Evolutionary conservation across 2,888 invertebrate genomes (phyloP).

Genomic region (Rapana venosa): DNA sequence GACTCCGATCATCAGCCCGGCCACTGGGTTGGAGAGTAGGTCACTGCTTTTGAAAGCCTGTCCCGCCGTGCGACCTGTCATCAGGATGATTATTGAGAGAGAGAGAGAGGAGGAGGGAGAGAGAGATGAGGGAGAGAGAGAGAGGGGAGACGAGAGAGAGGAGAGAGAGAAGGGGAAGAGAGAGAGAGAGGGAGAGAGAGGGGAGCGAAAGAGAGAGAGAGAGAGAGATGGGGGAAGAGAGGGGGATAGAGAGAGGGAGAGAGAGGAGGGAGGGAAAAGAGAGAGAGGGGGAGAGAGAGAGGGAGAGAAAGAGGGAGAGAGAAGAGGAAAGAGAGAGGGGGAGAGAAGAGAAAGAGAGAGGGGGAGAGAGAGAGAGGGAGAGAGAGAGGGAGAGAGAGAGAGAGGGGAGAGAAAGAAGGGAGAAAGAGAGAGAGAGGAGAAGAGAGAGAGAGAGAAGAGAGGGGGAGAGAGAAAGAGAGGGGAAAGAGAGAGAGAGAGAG

Average conservation of each 20-base stretch:
- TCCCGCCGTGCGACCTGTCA: conserved; percentile 73
- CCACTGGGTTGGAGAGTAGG: conserved; percentile 80
- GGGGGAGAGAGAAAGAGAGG: background rate
- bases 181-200: background rate
- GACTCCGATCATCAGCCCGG: conserved; percentile 82
- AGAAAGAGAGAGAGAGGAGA: background rate
- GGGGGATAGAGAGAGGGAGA: background rate
- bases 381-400: background rate
- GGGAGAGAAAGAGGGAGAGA: background rate
- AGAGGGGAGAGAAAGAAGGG: background rate
- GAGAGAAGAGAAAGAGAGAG: background rate
- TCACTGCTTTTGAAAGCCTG: conserved; percentile 78
- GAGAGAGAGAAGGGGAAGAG: no score
- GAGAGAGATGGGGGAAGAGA: background rate
- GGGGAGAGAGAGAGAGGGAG: background rate
- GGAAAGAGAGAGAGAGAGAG: background rate
- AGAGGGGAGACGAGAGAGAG: background rate
- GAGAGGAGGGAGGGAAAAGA: background rate
- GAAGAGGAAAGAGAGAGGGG: background rate
- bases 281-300: background rate
- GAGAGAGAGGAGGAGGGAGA: background rate
- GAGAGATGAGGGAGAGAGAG: background rate
- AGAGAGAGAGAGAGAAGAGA: background rate
- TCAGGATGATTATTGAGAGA: background rate
- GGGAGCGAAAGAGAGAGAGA: background rate